Conservation (phyloP, 1,140 invertebrate genomes). For the Lepidurus packardi region DNA sequence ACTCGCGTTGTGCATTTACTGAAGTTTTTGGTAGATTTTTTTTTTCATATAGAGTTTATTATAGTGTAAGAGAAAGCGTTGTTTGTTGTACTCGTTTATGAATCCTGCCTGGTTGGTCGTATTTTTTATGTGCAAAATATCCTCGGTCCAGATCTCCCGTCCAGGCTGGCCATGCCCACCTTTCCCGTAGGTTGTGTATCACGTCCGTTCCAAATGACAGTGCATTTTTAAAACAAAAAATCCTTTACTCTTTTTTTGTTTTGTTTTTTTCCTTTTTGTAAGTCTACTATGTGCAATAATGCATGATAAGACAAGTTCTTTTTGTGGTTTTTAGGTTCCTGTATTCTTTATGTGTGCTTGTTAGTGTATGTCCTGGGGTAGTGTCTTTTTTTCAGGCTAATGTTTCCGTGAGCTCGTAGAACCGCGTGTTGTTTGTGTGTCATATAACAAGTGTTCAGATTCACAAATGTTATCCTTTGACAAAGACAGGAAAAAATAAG, state of each 20-base stretch:
- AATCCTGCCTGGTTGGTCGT: conserved; percentile 13
- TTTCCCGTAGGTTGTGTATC: conserved; percentile 21
- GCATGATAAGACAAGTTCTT: conserved; percentile 17
- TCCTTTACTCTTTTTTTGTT: not conserved
- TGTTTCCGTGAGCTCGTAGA: not conserved
- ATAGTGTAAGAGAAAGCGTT: not conserved
- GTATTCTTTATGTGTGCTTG: conserved; percentile 11
- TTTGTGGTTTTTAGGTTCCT: conserved; percentile 18
- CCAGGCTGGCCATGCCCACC: conserved; percentile 8
- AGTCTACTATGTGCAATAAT: conserved; percentile 8
- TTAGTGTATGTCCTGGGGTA: conserved; percentile 21
- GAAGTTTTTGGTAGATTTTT: not conserved
- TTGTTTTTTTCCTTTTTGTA: not conserved
- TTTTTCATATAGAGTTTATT: not conserved
- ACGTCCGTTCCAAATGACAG: conserved; percentile 21
- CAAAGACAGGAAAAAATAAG: not conserved
- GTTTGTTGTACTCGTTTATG: not conserved
- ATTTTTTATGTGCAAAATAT: conserved; percentile 16
- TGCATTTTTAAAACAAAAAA: not conserved
- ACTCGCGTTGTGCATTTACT: not conserved
- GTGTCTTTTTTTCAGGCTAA: not conserved
- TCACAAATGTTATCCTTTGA: conserved; percentile 4
- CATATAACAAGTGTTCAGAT: conserved; percentile 13
- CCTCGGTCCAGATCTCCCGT: conserved; percentile 20
- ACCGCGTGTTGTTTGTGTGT: not conserved